phyloP scores from a whole-genome alignment of 2,888 invertebrate genomes.

The Psococerastis gibbosa region DNA sequence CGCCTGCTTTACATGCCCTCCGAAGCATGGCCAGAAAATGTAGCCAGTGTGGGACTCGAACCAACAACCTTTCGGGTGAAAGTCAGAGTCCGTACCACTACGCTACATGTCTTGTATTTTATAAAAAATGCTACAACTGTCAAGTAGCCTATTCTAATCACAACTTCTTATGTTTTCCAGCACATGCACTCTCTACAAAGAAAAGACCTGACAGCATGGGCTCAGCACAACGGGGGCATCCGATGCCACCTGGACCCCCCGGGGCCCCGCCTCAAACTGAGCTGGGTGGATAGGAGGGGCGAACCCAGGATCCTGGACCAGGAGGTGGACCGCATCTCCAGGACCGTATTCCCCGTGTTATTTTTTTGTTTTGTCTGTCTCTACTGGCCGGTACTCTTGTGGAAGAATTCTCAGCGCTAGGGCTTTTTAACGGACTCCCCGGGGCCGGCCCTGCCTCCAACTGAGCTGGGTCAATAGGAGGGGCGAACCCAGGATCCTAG shows the following conservation, averaged over 20 bases:
- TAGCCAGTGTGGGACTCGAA: too few species aligned
- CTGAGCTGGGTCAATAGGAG: slow-evolving; percentile 9
- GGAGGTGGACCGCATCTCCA: slow-evolving; percentile 56
- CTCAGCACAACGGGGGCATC: slow-evolving; percentile 32
- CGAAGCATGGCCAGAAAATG: too few species aligned
- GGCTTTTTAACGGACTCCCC: not conserved
- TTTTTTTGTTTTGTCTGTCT: slow-evolving; percentile 56
- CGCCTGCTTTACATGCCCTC: too few species aligned
- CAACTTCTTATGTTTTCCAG: not conserved
- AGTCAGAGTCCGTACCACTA: too few species aligned
- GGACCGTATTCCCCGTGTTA: slow-evolving; percentile 56
- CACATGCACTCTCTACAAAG: slow-evolving; percentile 3
- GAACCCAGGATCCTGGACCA: slow-evolving; percentile 57
- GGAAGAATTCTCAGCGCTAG: slow-evolving; percentile 29
- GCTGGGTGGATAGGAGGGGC: slow-evolving; percentile 23
- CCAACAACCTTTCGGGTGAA: too few species aligned
- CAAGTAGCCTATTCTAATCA: too few species aligned
- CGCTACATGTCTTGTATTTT: too few species aligned
- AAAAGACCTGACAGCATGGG: slow-evolving; percentile 41
- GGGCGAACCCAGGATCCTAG: slow-evolving; percentile 52
- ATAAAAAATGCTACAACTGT: too few species aligned
- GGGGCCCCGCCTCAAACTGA: slow-evolving; percentile 8
- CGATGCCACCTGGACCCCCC: slow-evolving; percentile 26
- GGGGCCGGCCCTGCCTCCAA: not conserved
- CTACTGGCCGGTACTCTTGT: slow-evolving; percentile 59